Percentiles rank a stretch among this genome's conserved stretches.
These are phyloP conservation scores for Dromiciops gliroides DNA, from an alignment of 2,113 vertebrate genomes.

Conservation along the genomic window DNA sequence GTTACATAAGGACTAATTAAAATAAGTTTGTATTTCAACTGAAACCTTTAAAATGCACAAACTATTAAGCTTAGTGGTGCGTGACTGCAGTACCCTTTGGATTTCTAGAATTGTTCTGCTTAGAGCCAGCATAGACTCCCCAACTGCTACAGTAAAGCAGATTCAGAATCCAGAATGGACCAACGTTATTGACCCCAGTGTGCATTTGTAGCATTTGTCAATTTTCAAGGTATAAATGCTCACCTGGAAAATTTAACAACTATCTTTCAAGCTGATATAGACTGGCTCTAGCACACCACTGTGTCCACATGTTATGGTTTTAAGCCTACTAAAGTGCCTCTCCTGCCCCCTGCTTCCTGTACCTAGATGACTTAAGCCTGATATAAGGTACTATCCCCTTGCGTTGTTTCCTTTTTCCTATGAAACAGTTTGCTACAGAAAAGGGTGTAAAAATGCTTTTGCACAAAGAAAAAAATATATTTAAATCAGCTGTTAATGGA, in stretches of 20 bases:
- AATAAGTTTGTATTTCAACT: conserved; percentile 57
- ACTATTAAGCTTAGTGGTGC: conserved; percentile 54
- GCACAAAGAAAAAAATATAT: not conserved
- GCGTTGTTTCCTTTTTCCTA: not conserved
- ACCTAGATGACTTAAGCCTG: not conserved
- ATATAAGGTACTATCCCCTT: not conserved
- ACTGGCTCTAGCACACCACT: not conserved
- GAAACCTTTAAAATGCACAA: conserved; percentile 53
- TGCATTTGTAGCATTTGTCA: not conserved
- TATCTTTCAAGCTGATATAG: not conserved
- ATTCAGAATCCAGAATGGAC: not conserved
- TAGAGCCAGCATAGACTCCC: not conserved
- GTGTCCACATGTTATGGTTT: not conserved
- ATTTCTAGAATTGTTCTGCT: conserved; percentile 18
- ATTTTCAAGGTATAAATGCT: not conserved
- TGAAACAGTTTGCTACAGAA: not conserved
- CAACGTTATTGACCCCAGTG: not conserved
- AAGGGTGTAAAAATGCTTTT: not conserved
- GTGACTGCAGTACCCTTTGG: conserved; percentile 37
- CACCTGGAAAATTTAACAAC: not conserved
- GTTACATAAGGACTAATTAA: conserved; percentile 67
- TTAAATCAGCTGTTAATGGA: not conserved
- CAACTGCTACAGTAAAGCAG: not conserved
- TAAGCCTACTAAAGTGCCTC: not conserved
- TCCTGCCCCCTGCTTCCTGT: not conserved